phyloP scores from a whole-genome alignment of 2,888 invertebrate species.

The Vandiemenella viatica region DNA sequence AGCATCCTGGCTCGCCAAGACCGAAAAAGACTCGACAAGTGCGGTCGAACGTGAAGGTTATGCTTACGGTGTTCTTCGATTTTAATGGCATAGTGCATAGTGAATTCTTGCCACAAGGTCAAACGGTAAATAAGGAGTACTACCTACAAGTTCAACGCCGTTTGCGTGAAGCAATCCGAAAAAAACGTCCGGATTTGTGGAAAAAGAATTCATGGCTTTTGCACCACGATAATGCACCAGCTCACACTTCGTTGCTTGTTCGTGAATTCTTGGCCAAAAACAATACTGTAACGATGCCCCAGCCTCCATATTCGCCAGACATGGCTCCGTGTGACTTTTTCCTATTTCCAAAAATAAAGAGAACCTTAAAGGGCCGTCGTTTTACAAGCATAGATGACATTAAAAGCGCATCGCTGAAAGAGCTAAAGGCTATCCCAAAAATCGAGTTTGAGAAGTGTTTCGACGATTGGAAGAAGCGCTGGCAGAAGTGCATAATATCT shows the following conservation, averaged over 20 bases:
- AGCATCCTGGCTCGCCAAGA: slow-evolving; percentile 17
- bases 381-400: too few relatives aligned
- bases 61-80: neutral
- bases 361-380: too few relatives aligned
- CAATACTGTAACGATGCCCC: too few relatives aligned
- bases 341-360: too few relatives aligned
- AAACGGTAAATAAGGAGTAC: slow-evolving; percentile 1
- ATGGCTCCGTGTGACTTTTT: too few relatives aligned
- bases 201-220: slow-evolving; percentile 2
- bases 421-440: too few relatives aligned
- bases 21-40: slow-evolving; percentile 18
- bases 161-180: too few relatives aligned
- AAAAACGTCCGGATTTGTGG: neutral
- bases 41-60: neutral
- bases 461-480: too few relatives aligned
- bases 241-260: slow-evolving; percentile 1
- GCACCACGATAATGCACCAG: slow-evolving; percentile 1
- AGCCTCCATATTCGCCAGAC: neutral
- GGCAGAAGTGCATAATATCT: too few relatives aligned
- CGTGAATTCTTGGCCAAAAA: neutral
- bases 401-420: too few relatives aligned
- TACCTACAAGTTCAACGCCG: slow-evolving; percentile 3
- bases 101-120: neutral
- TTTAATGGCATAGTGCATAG: too few relatives aligned
- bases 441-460: too few relatives aligned